phyloP scores from a whole-genome alignment of 2,113 vertebrate species.

The Pluvianellus socialis region DNA sequence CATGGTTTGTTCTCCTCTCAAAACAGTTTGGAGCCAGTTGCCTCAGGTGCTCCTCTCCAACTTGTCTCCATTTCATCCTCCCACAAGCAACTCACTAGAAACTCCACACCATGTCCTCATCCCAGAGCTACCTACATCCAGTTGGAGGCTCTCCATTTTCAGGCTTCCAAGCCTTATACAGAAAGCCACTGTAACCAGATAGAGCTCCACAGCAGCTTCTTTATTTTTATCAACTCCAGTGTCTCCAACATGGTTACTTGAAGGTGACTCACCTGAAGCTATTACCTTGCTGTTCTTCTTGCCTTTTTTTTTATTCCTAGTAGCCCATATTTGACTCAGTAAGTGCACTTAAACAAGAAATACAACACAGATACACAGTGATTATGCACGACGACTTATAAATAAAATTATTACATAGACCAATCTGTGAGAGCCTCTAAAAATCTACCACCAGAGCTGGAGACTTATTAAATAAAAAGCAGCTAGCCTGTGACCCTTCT shows the following conservation, averaged over 20 bases:
- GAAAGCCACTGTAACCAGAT: background rate
- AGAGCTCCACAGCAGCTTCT: rapidly evolving
- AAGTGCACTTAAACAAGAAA: background rate
- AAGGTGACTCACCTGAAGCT: background rate
- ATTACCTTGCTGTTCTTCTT: background rate
- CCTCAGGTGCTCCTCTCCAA: background rate
- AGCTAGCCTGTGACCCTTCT: background rate
- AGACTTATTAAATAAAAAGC: background rate
- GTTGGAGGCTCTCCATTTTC: background rate
- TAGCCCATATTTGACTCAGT: background rate
- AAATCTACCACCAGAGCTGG: background rate
- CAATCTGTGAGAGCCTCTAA: background rate
- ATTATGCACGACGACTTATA: background rate
- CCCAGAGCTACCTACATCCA: background rate
- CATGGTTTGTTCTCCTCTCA: background rate
- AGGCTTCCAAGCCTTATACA: background rate
- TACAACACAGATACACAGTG: background rate
- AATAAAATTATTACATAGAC: background rate
- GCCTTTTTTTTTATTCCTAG: background rate
- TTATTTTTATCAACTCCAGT: background rate
- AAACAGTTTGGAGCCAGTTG: background rate
- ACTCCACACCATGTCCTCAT: background rate
- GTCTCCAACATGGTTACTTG: background rate
- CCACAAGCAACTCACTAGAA: background rate
- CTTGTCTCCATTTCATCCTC: rapidly evolving